Evolutionary conservation across 1,140 invertebrate genomes (phyloP).

Genomic region (Trichonephila clavipes): DNA sequence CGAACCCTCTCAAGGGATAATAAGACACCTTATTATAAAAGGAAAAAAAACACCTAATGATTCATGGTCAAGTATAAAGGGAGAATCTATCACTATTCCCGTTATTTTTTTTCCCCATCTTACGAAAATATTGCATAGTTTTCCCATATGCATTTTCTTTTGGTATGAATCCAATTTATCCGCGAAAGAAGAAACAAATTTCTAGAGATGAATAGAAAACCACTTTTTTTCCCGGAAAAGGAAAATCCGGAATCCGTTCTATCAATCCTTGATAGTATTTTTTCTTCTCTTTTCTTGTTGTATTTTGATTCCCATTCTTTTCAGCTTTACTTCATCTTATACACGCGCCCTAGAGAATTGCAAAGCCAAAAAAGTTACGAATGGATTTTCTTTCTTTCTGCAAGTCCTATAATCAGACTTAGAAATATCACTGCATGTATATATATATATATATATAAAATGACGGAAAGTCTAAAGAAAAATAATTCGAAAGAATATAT

Average conservation of each 20-base stretch:
- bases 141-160: background rate
- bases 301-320: background rate
- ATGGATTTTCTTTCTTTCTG: background rate
- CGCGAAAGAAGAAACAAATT: background rate
- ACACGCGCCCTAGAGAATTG: background rate
- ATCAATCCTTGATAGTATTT: background rate
- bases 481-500: too few relatives aligned
- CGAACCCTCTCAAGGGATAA: background rate
- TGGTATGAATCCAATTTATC: slow-evolving; percentile 21
- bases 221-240: background rate
- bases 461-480: too few relatives aligned
- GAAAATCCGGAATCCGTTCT: slow-evolving; percentile 11
- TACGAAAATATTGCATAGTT: background rate
- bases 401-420: background rate
- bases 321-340: too few relatives aligned
- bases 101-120: background rate
- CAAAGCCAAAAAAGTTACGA: background rate
- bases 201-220: background rate
- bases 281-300: too few relatives aligned
- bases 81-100: background rate
- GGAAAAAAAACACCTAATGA: background rate
- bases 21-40: background rate
- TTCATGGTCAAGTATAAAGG: background rate
- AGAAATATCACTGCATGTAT: background rate
- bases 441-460: too few relatives aligned